Evolutionary conservation across 1,140 invertebrate species (phyloP), one percentile per base, ranked within the genome.

Genomic region (Glomeris maerens): DNA sequence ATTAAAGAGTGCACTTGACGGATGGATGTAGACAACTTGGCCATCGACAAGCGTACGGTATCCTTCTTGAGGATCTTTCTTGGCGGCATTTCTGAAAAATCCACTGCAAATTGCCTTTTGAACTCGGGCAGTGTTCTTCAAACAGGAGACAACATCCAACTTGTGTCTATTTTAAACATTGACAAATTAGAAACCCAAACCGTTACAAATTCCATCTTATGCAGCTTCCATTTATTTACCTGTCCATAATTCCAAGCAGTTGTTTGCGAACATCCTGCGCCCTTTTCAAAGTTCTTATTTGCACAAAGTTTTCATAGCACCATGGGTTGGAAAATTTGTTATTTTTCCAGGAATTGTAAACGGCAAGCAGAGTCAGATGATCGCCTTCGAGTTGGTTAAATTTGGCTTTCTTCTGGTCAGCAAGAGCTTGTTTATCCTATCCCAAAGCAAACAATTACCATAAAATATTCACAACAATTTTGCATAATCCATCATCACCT

Each of bases 241-340:
- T 79, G 67, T 98, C 93, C 93, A 97, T 97, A 52, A 98, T 96
- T 2, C 92, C 92, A 0, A 98, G 69, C 53, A 99, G 69, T 67
- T 99, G 96, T 72, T 99, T 98, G 4, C 95, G 73, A 0, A 99
- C 93, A 72, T 99, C 96, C 68, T 98, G 94, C 0, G 95, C 91
- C 47, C 94, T 72, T 69, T 98, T 98, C 27, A 99, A 67, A 0
- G 93, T 98, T 21, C 95, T 70, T 27, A 94, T 91, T 72, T 99
- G 96, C 4, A 99, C 90, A 70, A 98, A 99, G 71, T 99, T 99
- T 66, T 99, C 95, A 64, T 95, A 97, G 67, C 95, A 99, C 96
- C 95, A 99, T 0, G 92, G 89, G 66, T 92, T 95, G 1, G 89
- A 94, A 68, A 97, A 98, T 64, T 98, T 96, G 66, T 98, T 97